phyloP scores from a whole-genome alignment of 2,797 vertebrate species.

The Leucoraja ocellata region DNA sequence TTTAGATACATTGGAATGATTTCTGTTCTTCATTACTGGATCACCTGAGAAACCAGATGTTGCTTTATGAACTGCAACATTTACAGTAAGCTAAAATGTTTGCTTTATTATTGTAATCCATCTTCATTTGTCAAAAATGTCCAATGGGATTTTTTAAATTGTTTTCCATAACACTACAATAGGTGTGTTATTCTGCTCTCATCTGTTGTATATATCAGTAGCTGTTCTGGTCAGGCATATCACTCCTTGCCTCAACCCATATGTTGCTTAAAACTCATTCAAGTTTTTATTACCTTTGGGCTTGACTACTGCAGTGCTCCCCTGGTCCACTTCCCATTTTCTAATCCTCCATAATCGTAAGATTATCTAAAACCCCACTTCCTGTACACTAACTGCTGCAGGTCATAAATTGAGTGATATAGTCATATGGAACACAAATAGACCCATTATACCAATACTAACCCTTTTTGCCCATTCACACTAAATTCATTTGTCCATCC shows the following conservation, averaged over 20 bases:
- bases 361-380: too few relatives aligned
- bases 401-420: too few relatives aligned
- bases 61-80: constrained; percentile 23
- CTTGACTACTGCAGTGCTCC: background rate
- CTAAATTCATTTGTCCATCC: too few relatives aligned
- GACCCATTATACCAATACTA: too few relatives aligned
- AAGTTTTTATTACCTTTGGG: background rate
- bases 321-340: background rate
- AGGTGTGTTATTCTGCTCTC: background rate
- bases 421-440: too few relatives aligned
- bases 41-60: constrained; percentile 13
- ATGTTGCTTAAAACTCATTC: background rate
- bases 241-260: background rate
- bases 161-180: background rate
- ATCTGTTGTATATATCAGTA: background rate
- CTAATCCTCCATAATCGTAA: background rate
- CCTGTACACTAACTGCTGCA: too few relatives aligned
- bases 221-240: background rate
- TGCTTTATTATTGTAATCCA: constrained; percentile 22
- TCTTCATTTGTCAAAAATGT: constrained; percentile 23
- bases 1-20: background rate
- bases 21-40: constrained; percentile 27
- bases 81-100: background rate
- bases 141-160: background rate
- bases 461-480: too few relatives aligned